Evolutionary conservation across 2,888 invertebrate species (phyloP).

Genomic region (Marasmarcha lunaedactyla): DNA sequence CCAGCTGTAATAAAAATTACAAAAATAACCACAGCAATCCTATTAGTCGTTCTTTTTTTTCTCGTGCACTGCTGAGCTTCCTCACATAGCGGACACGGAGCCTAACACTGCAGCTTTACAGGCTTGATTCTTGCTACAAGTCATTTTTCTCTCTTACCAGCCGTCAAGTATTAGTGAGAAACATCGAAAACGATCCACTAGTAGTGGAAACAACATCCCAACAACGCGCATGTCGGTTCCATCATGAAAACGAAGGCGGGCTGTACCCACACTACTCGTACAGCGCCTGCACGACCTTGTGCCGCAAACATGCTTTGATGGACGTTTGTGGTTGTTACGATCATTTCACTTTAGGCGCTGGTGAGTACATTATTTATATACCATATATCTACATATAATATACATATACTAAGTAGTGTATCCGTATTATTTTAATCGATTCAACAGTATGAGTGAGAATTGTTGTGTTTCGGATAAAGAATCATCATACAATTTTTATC

Average conservation of each 20-base stretch:
- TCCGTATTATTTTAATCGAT: too few relatives aligned
- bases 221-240: conserved; percentile 79
- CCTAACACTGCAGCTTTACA: too few relatives aligned
- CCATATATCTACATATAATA: conserved; percentile 1
- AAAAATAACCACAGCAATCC: too few relatives aligned
- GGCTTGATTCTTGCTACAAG: too few relatives aligned
- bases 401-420: neutral
- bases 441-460: too few relatives aligned
- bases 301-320: conserved; percentile 74
- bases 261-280: conserved; percentile 78
- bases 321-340: conserved; percentile 75
- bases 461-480: too few relatives aligned
- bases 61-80: too few relatives aligned
- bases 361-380: conserved; percentile 35
- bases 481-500: too few relatives aligned
- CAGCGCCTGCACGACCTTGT: conserved; percentile 79
- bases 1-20: too few relatives aligned
- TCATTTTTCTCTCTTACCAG: too few relatives aligned
- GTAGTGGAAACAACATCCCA: conserved; percentile 70
- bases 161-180: conserved; percentile 62
- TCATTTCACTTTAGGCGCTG: conserved; percentile 75
- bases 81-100: too few relatives aligned
- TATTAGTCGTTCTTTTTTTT: too few relatives aligned
- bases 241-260: conserved; percentile 73
- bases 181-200: conserved; percentile 78